Evolutionary conservation across 2,113 vertebrate genomes (phyloP).

Genomic region (Urocitellus parryii): DNA sequence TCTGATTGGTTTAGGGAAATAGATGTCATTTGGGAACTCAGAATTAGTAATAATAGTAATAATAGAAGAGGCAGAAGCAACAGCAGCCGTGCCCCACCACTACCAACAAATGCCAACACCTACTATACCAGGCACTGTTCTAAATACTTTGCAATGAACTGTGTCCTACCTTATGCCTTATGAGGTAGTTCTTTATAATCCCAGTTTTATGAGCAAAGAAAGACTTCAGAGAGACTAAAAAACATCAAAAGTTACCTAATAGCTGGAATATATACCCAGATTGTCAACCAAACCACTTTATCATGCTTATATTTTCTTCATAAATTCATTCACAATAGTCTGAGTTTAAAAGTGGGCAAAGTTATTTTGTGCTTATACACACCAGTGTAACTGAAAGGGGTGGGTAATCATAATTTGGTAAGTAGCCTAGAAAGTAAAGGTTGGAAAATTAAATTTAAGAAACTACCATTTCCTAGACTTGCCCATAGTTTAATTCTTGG

Average conservation of each 20-base stretch:
- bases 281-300: not conserved
- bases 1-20: constrained; percentile 39
- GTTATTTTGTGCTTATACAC: not conserved
- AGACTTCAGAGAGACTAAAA: not conserved
- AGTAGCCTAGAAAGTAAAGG: not conserved
- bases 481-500: constrained; percentile 36
- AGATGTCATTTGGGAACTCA: not conserved
- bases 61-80: not conserved
- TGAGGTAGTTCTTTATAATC: not conserved
- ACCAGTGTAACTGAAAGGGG: not conserved
- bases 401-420: not conserved
- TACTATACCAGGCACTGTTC: not conserved
- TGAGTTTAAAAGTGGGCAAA: constrained; percentile 18
- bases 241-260: not conserved
- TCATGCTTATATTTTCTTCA: constrained; percentile 1
- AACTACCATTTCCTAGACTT: constrained; percentile 1
- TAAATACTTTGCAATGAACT: not conserved
- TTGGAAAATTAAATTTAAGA: constrained; percentile 14
- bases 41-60: not conserved
- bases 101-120: constrained; percentile 19
- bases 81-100: not conserved
- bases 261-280: not conserved
- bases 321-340: not conserved
- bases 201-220: not conserved
- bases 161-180: not conserved